Evolutionary conservation across 2,113 vertebrate genomes (phyloP), one percentile per base, ranked within the genome.

Genomic region (Triplophysa tibetana): DNA sequence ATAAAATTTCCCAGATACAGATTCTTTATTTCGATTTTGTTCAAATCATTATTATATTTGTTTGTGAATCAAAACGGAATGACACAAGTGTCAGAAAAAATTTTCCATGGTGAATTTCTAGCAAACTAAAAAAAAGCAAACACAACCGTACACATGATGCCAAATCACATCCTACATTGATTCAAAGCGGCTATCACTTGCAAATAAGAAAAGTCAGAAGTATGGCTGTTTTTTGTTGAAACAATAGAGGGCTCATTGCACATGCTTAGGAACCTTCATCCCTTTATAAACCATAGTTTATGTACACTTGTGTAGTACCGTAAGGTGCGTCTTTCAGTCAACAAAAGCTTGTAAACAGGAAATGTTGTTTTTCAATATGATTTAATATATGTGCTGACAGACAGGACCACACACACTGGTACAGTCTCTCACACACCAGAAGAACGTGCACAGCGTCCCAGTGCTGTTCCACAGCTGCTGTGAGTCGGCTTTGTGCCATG

Each of bases 401-500:
- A 79, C 70, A 79, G 80, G 66, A 72, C 33, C 84, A 62, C 1
- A 75, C 78, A 82, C 78, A 73, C 52, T 65, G 73, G 65, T 76
- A 70, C 69, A 74, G 85, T 72, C 67, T 84, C 78, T 82, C 82
- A 85, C 83, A 72, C 33, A 85, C 48, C 70, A 17, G 75, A 76
- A 88, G 88, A 69, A 68, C 50, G 75, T 77, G 78, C 64, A 81
- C 61, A 72, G 66, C 78, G 60, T 77, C 81, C 79, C 68, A 81
- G 79, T 80, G 79, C 81, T 81, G 73, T 64, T 78, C 69, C 76
- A 68, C 54, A 69, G 84, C 89, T 92, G 88, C 88, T 87, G 87
- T 86, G 88, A 89, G 83, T 89, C 86, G 88, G 89, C 86, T 86
- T 86, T 84, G 82, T 86, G 89, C 90, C 91, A 90, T 90, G 87